phyloP scores from a whole-genome alignment of 2,888 invertebrate species.

The Morpho achilles region DNA sequence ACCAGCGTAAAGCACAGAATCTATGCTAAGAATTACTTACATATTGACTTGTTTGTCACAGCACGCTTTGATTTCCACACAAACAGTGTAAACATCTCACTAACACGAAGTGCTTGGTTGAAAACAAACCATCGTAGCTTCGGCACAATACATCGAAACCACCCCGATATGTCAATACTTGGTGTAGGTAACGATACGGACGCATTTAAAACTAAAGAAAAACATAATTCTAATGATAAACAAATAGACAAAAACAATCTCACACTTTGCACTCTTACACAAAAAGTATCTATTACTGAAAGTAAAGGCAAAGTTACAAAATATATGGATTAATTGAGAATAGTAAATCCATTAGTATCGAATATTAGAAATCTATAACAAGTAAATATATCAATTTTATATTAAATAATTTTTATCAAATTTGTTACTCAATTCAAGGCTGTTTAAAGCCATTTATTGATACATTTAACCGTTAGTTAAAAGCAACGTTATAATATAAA shows the following conservation, averaged over 20 bases:
- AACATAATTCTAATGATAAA: slow-evolving; percentile 23
- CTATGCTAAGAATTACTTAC: slow-evolving; percentile 58
- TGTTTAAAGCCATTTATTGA: too few relatives aligned
- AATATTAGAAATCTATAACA: too few relatives aligned
- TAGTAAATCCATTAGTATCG: too few relatives aligned
- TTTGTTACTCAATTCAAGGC: too few relatives aligned
- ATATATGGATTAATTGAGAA: too few relatives aligned
- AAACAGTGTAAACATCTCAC: slow-evolving; percentile 35
- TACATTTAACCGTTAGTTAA: too few relatives aligned
- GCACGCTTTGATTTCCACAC: slow-evolving; percentile 63
- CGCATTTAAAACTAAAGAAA: slow-evolving; percentile 27
- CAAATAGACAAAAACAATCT: slow-evolving; percentile 48
- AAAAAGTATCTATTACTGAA: slow-evolving; percentile 7
- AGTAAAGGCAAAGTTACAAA: background rate
- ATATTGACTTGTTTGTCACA: slow-evolving; percentile 76
- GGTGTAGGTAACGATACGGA: slow-evolving; percentile 20
- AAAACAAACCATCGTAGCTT: slow-evolving; percentile 13
- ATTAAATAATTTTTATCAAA: too few relatives aligned
- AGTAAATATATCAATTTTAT: too few relatives aligned
- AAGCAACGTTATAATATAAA: too few relatives aligned
- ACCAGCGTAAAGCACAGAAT: slow-evolving; percentile 53
- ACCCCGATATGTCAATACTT: slow-evolving; percentile 22
- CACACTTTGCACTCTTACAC: slow-evolving; percentile 37
- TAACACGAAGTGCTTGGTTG: slow-evolving; percentile 27
- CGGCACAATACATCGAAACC: slow-evolving; percentile 17